Conservation (phyloP, 2,888 invertebrate genomes). For the Eustalomyia histrio region DNA sequence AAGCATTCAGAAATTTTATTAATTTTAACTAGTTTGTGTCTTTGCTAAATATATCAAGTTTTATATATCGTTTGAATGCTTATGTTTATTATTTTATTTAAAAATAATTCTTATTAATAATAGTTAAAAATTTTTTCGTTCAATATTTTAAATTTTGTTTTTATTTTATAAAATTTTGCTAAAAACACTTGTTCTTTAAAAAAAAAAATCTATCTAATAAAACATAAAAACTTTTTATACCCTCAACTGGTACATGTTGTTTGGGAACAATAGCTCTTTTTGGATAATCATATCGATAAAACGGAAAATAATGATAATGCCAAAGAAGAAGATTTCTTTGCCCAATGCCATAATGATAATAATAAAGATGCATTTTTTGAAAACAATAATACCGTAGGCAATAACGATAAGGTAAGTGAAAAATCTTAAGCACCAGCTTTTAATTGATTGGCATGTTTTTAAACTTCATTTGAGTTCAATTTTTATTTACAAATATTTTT, state of each 20-base stretch:
- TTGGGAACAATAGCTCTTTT: conserved; percentile 83
- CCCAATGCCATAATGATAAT: conserved; percentile 84
- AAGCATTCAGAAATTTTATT: background rate
- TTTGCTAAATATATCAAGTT: conserved; percentile 6
- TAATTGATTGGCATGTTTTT: conserved; percentile 23
- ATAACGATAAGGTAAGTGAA: conserved; percentile 81
- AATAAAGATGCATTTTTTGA: conserved; percentile 71
- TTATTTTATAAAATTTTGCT: conserved; percentile 30
- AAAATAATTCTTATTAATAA: conserved; percentile 32
- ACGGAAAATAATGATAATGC: conserved; percentile 81
- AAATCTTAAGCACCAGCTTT: conserved; percentile 11
- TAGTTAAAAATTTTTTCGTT: conserved; percentile 36
- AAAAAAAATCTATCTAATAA: background rate
- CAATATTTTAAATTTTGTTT: conserved; percentile 31
- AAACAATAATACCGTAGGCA: conserved; percentile 77
- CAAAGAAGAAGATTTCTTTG: conserved; percentile 92
- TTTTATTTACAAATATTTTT: background rate
- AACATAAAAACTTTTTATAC: conserved; percentile 6
- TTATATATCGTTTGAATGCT: conserved; percentile 1
- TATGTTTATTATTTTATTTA: conserved; percentile 30
- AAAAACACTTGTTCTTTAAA: conserved; percentile 5
- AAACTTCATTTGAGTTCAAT: background rate
- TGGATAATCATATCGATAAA: conserved; percentile 84
- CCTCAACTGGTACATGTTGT: background rate
- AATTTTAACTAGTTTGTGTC: conserved; percentile 29